These are phyloP conservation scores for Eciton burchellii DNA, from an alignment of 1,140 invertebrate genomes.

Conservation along the genomic window DNA sequence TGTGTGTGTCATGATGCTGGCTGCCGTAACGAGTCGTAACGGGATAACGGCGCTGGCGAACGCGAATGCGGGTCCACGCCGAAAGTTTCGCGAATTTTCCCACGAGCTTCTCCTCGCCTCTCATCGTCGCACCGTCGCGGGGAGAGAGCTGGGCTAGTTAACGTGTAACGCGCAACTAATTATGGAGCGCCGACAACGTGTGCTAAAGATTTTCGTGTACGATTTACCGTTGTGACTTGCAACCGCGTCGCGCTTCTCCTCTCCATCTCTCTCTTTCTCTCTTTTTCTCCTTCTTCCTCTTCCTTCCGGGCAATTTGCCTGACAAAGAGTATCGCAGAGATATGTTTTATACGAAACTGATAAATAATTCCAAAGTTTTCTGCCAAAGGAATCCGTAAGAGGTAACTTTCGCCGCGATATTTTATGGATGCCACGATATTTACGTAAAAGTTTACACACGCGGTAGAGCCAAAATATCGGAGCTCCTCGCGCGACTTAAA, in stretches of 20 bases:
- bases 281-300: too few species aligned
- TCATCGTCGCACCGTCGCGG: slow-evolving; percentile 29
- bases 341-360: neutral
- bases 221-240: slow-evolving; percentile 17
- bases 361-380: neutral
- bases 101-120: slow-evolving; percentile 52
- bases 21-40: slow-evolving; percentile 72
- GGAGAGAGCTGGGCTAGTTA: slow-evolving; percentile 32
- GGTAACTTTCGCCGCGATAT: neutral
- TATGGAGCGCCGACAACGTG: slow-evolving; percentile 29
- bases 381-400: neutral
- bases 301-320: too few species aligned
- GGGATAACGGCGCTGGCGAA: slow-evolving; percentile 61
- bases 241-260: too few species aligned
- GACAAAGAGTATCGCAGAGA: neutral
- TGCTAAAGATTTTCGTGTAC: slow-evolving; percentile 35
- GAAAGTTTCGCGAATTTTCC: slow-evolving; percentile 65
- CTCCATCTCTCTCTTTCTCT: neutral
- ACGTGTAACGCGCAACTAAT: slow-evolving; percentile 53
- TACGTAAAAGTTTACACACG: neutral
- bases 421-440: neutral
- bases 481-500: neutral
- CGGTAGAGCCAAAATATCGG: neutral
- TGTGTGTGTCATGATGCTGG: slow-evolving; percentile 55
- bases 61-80: slow-evolving; percentile 65